A percentile compares a stretch with the other conserved stretches of the same genome.
These are phyloP conservation scores for Ramphastos sulfuratus DNA, from an alignment of 2,113 vertebrate genomes.

Conservation along the genomic window DNA sequence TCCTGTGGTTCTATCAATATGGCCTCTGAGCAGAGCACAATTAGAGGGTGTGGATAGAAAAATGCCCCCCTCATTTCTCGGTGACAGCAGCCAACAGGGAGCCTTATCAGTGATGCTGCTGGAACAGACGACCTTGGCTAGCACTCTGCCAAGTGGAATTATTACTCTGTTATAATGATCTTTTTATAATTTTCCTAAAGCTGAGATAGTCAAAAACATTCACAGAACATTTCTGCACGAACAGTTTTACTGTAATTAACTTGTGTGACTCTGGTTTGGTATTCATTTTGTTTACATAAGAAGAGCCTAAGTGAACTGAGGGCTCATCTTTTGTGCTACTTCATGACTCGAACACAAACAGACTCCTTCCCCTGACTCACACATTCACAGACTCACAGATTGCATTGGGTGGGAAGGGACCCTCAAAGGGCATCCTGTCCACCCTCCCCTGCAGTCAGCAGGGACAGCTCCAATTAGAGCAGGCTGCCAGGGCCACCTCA, in stretches of 20 bases:
- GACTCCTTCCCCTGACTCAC: neutral
- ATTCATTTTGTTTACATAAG: constrained; percentile 52
- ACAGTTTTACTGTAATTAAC: constrained; percentile 56
- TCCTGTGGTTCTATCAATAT: accelerated
- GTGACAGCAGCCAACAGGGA: neutral
- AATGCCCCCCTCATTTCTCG: neutral
- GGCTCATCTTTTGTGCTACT: constrained; percentile 25
- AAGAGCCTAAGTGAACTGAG: constrained; percentile 41
- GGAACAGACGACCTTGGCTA: neutral
- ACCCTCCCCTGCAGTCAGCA: too few species aligned
- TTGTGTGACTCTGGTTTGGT: neutral
- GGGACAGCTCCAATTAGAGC: too few species aligned
- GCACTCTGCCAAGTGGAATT: constrained; percentile 14
- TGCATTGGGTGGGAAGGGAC: too few species aligned
- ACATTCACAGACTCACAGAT: too few species aligned
- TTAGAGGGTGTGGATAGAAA: neutral
- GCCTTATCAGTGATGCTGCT: neutral
- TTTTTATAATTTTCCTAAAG: neutral
- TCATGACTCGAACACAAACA: constrained; percentile 22
- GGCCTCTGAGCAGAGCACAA: neutral
- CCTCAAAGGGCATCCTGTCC: too few species aligned
- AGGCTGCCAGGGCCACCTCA: too few species aligned
- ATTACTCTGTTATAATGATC: neutral
- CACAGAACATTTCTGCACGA: constrained; percentile 45
- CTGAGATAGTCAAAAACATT: neutral